phyloP scores from a whole-genome alignment of 2,113 vertebrate genomes.

The Plecturocebus donacophilus region DNA sequence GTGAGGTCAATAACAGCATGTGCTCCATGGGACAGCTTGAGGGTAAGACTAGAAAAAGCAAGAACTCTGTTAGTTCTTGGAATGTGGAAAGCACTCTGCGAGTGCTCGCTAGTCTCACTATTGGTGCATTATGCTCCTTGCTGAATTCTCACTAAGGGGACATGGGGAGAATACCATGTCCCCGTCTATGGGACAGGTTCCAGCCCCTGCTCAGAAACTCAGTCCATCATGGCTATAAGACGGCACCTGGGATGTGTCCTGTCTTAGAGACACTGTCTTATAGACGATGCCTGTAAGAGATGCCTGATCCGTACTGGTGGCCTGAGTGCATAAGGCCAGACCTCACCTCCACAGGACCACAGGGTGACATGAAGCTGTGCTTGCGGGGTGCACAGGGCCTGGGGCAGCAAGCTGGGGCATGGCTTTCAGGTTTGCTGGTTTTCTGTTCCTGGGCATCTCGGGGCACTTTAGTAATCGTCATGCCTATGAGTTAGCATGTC shows the following conservation, averaged over 20 bases:
- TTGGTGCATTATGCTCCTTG: fast-evolving
- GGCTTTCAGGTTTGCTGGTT: not conserved
- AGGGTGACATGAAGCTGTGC: not conserved
- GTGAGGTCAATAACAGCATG: fast-evolving
- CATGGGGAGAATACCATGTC: fast-evolving
- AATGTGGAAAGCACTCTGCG: fast-evolving
- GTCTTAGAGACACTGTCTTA: no score
- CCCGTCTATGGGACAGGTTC: not conserved
- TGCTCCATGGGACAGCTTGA: fast-evolving
- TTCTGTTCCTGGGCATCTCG: not conserved
- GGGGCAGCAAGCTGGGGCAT: not conserved
- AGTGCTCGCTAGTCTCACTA: fast-evolving
- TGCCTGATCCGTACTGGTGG: fast-evolving
- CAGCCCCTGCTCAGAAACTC: not conserved
- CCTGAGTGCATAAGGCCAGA: not conserved
- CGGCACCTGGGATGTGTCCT: not conserved
- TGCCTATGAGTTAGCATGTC: not conserved
- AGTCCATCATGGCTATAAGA: not conserved
- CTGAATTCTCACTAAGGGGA: not conserved
- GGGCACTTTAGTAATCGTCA: conserved; percentile 11
- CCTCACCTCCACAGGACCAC: fast-evolving
- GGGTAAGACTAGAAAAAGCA: not conserved
- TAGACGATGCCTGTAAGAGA: no score
- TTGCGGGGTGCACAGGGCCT: not conserved
- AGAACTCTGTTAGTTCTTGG: fast-evolving